phyloP scores from a whole-genome alignment of 2,113 vertebrate genomes.

The Rhinichthys klamathensis region DNA sequence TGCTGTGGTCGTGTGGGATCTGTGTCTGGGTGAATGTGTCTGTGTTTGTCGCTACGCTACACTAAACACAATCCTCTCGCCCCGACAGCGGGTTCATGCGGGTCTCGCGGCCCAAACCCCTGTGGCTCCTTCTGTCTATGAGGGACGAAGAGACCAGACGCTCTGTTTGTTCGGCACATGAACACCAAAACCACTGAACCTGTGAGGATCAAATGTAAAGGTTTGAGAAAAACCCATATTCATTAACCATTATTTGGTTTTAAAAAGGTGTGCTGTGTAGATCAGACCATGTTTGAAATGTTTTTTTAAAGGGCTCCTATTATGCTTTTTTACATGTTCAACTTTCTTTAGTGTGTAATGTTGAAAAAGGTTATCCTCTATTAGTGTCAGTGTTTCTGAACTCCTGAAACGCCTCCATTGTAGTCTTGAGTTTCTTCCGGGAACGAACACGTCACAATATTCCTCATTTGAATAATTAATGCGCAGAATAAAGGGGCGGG shows the following conservation, averaged over 20 bases:
- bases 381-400: too few species aligned
- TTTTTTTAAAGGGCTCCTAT: background rate
- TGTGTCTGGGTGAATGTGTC: slow-evolving; percentile 63
- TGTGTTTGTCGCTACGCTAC: slow-evolving; percentile 63
- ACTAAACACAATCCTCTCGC: slow-evolving; percentile 63
- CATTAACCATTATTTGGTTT: background rate
- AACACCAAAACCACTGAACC: slow-evolving; percentile 63
- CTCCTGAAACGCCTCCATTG: too few species aligned
- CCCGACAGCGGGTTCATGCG: slow-evolving; percentile 61
- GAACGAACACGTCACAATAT: too few species aligned
- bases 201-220: background rate
- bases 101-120: slow-evolving; percentile 67
- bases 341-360: too few species aligned
- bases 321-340: too few species aligned
- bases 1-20: slow-evolving; percentile 52
- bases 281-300: background rate
- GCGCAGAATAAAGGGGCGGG: too few species aligned
- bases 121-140: slow-evolving; percentile 65
- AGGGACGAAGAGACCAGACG: background rate
- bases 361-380: too few species aligned
- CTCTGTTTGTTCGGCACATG: slow-evolving; percentile 59
- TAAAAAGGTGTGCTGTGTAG: background rate
- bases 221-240: background rate
- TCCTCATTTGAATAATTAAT: too few species aligned
- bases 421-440: too few species aligned